Evolutionary conservation across 2,888 invertebrate genomes (phyloP).

Genomic region (Drosophila cracens): DNA sequence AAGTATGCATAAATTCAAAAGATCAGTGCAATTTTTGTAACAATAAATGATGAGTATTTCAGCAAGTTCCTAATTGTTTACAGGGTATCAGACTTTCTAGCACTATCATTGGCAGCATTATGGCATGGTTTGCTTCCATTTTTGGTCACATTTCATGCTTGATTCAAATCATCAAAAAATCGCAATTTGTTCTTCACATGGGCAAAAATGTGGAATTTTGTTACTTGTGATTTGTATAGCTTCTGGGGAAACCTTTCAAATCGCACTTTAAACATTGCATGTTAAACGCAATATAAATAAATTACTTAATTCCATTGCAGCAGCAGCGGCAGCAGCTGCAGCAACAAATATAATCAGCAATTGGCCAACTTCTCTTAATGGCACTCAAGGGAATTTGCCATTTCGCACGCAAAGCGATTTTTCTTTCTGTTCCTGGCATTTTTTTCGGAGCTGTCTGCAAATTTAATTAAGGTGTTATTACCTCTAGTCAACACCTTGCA

Average conservation of each 20-base stretch:
- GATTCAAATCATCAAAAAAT: constrained; percentile 26
- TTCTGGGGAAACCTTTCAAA: constrained; percentile 14
- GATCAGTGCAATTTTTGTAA: background rate
- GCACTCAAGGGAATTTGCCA: constrained; percentile 51
- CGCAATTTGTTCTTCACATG: background rate
- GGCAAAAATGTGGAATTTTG: background rate
- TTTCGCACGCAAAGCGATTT: constrained; percentile 22
- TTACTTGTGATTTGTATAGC: constrained; percentile 36
- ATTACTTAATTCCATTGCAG: constrained; percentile 53
- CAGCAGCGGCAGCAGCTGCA: constrained; percentile 21
- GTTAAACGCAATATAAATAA: constrained; percentile 59
- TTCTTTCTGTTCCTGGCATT: background rate
- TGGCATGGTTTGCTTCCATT: constrained; percentile 3
- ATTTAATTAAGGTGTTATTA: constrained; percentile 78
- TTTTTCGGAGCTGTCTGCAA: constrained; percentile 52
- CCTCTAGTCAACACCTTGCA: constrained; percentile 75
- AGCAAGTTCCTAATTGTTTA: background rate
- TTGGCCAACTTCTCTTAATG: constrained; percentile 56
- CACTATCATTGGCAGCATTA: background rate
- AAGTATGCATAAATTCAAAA: background rate
- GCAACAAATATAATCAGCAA: constrained; percentile 64
- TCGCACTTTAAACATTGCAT: constrained; percentile 46
- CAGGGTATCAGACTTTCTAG: background rate
- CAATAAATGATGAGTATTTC: background rate
- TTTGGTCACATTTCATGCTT: constrained; percentile 64